Evolutionary conservation across 2,797 vertebrate genomes (phyloP), one percentile per base, ranked within the genome.

Genomic region (Australoheros facetus): DNA sequence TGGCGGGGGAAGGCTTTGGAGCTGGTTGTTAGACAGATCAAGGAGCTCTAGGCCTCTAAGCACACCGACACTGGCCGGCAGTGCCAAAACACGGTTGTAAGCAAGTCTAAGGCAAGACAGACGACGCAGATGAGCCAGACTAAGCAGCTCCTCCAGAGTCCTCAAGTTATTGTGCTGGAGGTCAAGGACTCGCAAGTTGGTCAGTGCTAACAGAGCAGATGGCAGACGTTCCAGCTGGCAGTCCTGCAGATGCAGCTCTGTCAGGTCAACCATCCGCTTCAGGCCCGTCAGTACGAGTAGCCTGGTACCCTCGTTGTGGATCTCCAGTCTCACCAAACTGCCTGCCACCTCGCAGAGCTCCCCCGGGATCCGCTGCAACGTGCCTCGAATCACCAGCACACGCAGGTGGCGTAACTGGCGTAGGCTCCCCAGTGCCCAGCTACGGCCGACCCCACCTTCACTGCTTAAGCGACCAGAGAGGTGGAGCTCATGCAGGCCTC

Each of bases 191-290:
- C 88, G 92, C 23, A 97, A 90, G 75, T 83, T 89, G 32, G 89
- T 79, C 30, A 96, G 91, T 6, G 86, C 69, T 66, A 93, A 83
- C 32, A 97, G 76, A 7, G 93, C 91, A 0, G 92, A 93, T 17
- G 96, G 96, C 53, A 96, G 83, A 28, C 95, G 93, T 81, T 96
- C 93, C 12, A 97, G 90, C 85, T 93, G 94, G 84, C 96, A 97
- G 86, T 94, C 93, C 76, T 92, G 93, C 58, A 97, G 90, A 77
- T 87, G 87, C 56, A 97, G 84, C 83, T 95, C 94, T 0, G 89
- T 87, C 71, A 97, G 87, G 34, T 89, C 85, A 0, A 73, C 81
- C 79, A 95, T 79, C 21, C 95, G 88, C 80, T 94, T 95, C 58
- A 96, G 88, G 14, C 92, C 94, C 0, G 92, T 93, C 16, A 96